These are phyloP conservation scores for Orbicella faveolata DNA, from an alignment of 64 coral and sea anemone genomes.

Conservation along the genomic window DNA sequence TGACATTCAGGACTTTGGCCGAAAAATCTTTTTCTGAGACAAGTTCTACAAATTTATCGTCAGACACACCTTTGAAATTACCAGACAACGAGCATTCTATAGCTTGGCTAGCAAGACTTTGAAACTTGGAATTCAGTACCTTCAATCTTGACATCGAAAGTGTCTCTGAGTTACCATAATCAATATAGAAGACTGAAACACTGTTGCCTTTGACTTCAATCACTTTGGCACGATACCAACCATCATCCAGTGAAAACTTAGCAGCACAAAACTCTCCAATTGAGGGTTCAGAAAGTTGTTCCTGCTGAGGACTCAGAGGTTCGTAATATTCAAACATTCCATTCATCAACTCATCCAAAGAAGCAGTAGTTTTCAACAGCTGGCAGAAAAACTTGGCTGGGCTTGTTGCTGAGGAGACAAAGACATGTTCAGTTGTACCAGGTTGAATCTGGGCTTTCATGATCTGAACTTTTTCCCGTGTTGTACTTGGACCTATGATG, in stretches of 20 bases:
- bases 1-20: background rate
- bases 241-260: constrained; percentile 80
- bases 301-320: constrained; percentile 30
- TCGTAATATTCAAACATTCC: constrained; percentile 70
- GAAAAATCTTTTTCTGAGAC: constrained; percentile 47
- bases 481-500: background rate
- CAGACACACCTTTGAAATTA: background rate
- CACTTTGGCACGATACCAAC: constrained; percentile 86
- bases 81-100: constrained; percentile 56
- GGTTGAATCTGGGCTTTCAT: background rate
- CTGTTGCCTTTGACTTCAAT: constrained; percentile 19
- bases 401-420: constrained; percentile 42
- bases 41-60: constrained; percentile 25
- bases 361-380: constrained; percentile 48
- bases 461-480: background rate
- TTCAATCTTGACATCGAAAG: constrained; percentile 61
- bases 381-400: constrained; percentile 79
- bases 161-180: constrained; percentile 87
- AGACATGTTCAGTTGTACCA: constrained; percentile 62
- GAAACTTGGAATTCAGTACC: constrained; percentile 58
- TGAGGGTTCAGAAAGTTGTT: constrained; percentile 30
- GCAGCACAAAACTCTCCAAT: constrained; percentile 71
- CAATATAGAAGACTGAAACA: constrained; percentile 77
- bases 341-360: constrained; percentile 81
- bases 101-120: constrained; percentile 63